Percentiles rank a stretch among this genome's conserved stretches.
phyloP scores from a whole-genome alignment of 2,113 vertebrate genomes.

The Brachionichthys hirsutus region DNA sequence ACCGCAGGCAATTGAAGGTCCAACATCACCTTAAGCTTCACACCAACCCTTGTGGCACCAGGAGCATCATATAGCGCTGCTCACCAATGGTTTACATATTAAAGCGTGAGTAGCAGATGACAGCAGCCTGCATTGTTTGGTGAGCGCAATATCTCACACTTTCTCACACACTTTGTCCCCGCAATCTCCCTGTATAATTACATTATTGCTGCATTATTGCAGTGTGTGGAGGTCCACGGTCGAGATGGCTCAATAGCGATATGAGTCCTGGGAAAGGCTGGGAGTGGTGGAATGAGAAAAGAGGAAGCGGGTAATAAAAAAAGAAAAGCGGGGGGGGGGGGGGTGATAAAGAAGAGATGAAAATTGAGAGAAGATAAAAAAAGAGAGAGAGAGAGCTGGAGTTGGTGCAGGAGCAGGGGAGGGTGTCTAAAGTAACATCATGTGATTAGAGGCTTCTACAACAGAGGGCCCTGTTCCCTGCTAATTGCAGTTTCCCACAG shows the following conservation, averaged over 20 bases:
- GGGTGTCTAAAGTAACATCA: not conserved
- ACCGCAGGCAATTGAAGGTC: slow-evolving; percentile 40
- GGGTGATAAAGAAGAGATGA: slow-evolving; percentile 7
- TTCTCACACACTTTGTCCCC: slow-evolving; percentile 90
- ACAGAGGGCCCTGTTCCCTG: slow-evolving; percentile 18
- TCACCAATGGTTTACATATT: slow-evolving; percentile 75
- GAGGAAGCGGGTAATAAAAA: slow-evolving; percentile 54
- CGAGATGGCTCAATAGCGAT: slow-evolving; percentile 91
- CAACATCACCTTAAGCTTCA: not conserved
- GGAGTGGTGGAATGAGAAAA: slow-evolving; percentile 63
- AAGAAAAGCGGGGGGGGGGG: too few species aligned
- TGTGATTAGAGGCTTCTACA: slow-evolving; percentile 41
- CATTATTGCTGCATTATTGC: slow-evolving; percentile 83
- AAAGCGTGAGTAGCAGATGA: slow-evolving; percentile 59
- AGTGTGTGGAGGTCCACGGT: slow-evolving; percentile 81
- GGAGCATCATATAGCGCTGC: slow-evolving; percentile 20
- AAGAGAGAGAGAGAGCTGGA: slow-evolving; percentile 15
- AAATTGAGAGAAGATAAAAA: slow-evolving; percentile 28
- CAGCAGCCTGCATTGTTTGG: slow-evolving; percentile 76
- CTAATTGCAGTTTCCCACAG: slow-evolving; percentile 54
- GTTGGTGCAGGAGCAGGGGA: slow-evolving; percentile 5
- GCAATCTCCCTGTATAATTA: slow-evolving; percentile 82
- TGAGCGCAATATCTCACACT: slow-evolving; percentile 80
- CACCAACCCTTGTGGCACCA: slow-evolving; percentile 37
- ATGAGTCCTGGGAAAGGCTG: slow-evolving; percentile 71